Conservation (phyloP, 2,113 vertebrate genomes). For the Amphiprion ocellaris region DNA sequence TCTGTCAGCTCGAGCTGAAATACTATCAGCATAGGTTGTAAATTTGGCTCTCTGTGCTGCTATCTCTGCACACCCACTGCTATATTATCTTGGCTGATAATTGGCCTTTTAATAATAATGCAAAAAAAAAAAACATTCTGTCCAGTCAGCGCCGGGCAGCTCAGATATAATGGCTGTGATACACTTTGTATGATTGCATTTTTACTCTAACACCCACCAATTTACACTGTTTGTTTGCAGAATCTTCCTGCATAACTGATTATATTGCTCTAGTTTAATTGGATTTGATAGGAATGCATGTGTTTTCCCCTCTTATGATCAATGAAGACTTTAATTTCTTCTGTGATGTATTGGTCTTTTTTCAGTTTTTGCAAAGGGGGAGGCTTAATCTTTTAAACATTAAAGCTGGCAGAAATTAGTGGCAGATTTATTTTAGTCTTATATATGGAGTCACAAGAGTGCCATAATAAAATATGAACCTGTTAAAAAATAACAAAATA, state of each 20-base stretch:
- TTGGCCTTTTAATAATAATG: conserved; percentile 39
- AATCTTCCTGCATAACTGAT: neutral
- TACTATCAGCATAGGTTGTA: conserved; percentile 53
- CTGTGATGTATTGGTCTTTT: neutral
- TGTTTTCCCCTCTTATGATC: neutral
- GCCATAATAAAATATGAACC: no score
- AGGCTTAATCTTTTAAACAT: neutral
- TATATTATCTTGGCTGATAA: conserved; percentile 48
- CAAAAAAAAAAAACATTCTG: conserved; percentile 18
- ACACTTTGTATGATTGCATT: conserved; percentile 7
- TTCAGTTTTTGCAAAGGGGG: neutral
- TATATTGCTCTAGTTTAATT: neutral
- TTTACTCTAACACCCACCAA: conserved; percentile 16
- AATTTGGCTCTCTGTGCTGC: conserved; percentile 39
- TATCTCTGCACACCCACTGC: conserved; percentile 29
- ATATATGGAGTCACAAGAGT: no score
- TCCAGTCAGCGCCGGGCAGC: conserved; percentile 12
- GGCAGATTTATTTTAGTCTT: neutral
- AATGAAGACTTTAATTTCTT: neutral
- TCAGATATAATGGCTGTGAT: conserved; percentile 7
- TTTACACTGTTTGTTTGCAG: neutral
- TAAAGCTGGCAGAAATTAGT: neutral
- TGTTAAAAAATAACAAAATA: no score
- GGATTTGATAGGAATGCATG: neutral
- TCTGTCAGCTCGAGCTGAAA: conserved; percentile 54